Percentiles rank a stretch among this genome's conserved stretches.
These are phyloP conservation scores for Xyliphius kryptos DNA, from an alignment of 2,113 vertebrate species.

Conservation along the genomic window DNA sequence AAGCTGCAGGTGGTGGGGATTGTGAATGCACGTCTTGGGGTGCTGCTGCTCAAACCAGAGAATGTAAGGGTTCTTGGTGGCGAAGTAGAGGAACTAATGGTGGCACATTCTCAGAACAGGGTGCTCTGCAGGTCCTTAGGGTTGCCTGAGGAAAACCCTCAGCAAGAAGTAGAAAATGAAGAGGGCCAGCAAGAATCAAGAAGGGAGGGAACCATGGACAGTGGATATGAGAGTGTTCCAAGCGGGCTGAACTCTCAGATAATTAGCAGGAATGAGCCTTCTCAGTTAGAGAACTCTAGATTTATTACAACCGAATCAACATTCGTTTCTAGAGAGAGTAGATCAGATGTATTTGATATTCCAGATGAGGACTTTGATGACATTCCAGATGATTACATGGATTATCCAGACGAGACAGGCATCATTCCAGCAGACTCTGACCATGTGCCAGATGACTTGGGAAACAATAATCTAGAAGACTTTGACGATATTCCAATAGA, in stretches of 20 bases:
- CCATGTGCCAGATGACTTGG: constrained; percentile 31
- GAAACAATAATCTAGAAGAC: constrained; percentile 49
- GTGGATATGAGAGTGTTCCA: constrained; percentile 62
- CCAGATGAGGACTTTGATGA: constrained; percentile 28
- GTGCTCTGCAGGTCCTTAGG: constrained; percentile 78
- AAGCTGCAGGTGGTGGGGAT: constrained; percentile 83
- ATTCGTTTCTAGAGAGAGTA: background rate
- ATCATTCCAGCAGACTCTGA: no score
- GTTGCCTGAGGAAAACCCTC: constrained; percentile 56
- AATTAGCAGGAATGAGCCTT: constrained; percentile 21
- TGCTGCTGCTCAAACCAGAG: constrained; percentile 80
- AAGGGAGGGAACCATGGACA: constrained; percentile 53
- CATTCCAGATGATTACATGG: no score
- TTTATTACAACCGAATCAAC: background rate
- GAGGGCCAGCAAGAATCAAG: constrained; percentile 69
- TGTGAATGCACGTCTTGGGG: constrained; percentile 77
- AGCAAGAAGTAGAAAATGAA: constrained; percentile 69
- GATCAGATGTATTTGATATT: constrained; percentile 20
- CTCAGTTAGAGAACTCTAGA: constrained; percentile 6
- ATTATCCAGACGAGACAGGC: no score
- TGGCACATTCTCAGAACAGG: constrained; percentile 46
- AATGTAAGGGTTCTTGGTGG: constrained; percentile 86
- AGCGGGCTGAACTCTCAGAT: constrained; percentile 30
- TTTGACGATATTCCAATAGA: constrained; percentile 77
- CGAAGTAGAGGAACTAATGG: constrained; percentile 81